Percentiles rank a stretch among this genome's conserved stretches.
These are phyloP conservation scores for Glomeris maerens DNA, from an alignment of 1,140 invertebrate species.

Conservation along the genomic window DNA sequence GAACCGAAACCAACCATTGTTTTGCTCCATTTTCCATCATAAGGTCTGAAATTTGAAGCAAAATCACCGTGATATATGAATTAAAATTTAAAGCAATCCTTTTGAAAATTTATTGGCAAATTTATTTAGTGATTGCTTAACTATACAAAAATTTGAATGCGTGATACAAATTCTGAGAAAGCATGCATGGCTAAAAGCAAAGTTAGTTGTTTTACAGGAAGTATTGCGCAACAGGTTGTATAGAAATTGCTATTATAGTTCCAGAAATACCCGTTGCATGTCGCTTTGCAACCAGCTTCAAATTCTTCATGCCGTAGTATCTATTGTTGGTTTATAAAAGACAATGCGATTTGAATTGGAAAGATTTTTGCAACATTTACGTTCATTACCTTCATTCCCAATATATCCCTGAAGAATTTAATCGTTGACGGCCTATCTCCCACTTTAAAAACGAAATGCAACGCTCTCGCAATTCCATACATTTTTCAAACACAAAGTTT, in stretches of 20 bases:
- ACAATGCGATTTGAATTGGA: constrained; percentile 4
- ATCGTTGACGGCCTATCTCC: constrained; percentile 65
- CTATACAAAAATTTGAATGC: background rate
- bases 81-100: background rate
- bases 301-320: constrained; percentile 95
- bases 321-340: constrained; percentile 33
- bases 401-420: constrained; percentile 72
- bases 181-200: background rate
- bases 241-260: background rate
- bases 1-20: constrained; percentile 97
- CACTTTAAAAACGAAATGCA: constrained; percentile 94
- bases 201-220: background rate
- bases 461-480: too few relatives aligned
- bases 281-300: constrained; percentile 82
- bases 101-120: background rate
- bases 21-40: constrained; percentile 95
- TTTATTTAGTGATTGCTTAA: constrained; percentile 2
- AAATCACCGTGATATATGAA: constrained; percentile 9
- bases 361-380: constrained; percentile 1
- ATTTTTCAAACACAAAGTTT: too few relatives aligned
- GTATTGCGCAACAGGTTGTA: too few relatives aligned
- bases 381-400: constrained; percentile 78
- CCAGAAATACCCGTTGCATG: constrained; percentile 74
- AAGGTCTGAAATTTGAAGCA: constrained; percentile 50
- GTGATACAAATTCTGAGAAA: background rate